Evolutionary conservation across 2,797 vertebrate species (phyloP), one percentile per base, ranked within the genome.

Genomic region (Spheniscus humboldti): DNA sequence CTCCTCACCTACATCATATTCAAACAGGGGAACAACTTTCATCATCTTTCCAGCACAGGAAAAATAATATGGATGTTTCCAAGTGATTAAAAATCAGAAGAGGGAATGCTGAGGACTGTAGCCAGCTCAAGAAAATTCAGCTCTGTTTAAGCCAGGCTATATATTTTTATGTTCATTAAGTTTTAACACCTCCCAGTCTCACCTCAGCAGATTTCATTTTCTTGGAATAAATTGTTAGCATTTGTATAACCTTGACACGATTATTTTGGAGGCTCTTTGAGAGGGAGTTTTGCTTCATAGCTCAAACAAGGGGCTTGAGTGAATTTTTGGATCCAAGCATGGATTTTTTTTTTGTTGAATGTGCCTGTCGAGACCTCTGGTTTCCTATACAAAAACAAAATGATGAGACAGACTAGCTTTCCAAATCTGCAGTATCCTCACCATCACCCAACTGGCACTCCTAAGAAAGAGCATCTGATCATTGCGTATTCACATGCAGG

Each of bases 151-250:
- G 57, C 52, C 50, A 94, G 52, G 53, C 41, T 50, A 43, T 94
- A 45, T 91, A 64, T 89, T 93, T 94, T 92, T 80, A 66, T 83
- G 57, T 88, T 93, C 78, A 78, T 92, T 95, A 92, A 76, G 77
- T 89, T 93, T 96, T 96, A 93, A 96, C 66, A 77, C 69, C 50
- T 93, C 56, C 20, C 33, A 74, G 88, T 94, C 83, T 92, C 96
- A 93, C 91, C 73, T 94, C 72, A 89, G 53, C 39, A 82, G 80
- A 79, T 94, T 89, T 94, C 52, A 91, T 86, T 93, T 97, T 92
- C 89, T 94, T 88, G 68, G 72, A 96, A 93, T 90, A 87, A 96
- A 85, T 92, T 85, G 79, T 95, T 95, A 90, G 15, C 43, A 19
- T 90, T 95, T 57, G 47, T 92, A 41, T 79, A 85, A 86, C 47